These are phyloP conservation scores for Mechanitis messenoides DNA, from an alignment of 2,888 invertebrate species.

Conservation along the genomic window DNA sequence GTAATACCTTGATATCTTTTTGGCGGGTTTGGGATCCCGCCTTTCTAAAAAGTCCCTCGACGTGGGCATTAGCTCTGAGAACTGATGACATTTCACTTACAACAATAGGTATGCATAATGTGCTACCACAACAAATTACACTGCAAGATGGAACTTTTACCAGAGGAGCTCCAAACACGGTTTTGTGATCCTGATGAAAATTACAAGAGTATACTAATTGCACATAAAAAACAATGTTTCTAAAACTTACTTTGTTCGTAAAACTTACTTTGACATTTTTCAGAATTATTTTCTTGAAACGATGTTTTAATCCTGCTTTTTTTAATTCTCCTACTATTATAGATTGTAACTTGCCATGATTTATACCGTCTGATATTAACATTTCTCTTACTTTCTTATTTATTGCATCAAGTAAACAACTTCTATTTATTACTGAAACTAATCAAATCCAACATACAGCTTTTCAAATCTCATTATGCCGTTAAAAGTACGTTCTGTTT, in stretches of 20 bases:
- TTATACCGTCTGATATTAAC: constrained; percentile 72
- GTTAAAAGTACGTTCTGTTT: constrained; percentile 28
- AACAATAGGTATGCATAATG: constrained; percentile 83
- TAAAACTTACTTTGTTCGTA: not conserved
- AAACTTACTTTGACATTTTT: constrained; percentile 72
- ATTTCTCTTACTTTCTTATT: constrained; percentile 48
- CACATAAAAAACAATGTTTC: constrained; percentile 6
- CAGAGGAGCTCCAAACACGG: constrained; percentile 70
- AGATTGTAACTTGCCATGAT: constrained; percentile 67
- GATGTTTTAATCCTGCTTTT: constrained; percentile 82
- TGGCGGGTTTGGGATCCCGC: constrained; percentile 90
- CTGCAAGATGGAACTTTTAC: constrained; percentile 67
- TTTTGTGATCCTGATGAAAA: constrained; percentile 60
- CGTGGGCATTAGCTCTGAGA: constrained; percentile 80
- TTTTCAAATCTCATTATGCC: constrained; percentile 26
- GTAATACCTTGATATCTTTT: constrained; percentile 84
- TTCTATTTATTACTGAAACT: constrained; percentile 5
- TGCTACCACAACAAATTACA: constrained; percentile 81
- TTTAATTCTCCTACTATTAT: constrained; percentile 81
- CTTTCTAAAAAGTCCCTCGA: constrained; percentile 92
- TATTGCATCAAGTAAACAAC: constrained; percentile 13
- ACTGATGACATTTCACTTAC: constrained; percentile 83
- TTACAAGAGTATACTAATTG: constrained; percentile 1
- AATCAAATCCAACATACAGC: constrained; percentile 21
- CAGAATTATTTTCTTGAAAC: constrained; percentile 79